Conservation (phyloP, 2,113 vertebrate species). For the Oreochromis aureus region DNA sequence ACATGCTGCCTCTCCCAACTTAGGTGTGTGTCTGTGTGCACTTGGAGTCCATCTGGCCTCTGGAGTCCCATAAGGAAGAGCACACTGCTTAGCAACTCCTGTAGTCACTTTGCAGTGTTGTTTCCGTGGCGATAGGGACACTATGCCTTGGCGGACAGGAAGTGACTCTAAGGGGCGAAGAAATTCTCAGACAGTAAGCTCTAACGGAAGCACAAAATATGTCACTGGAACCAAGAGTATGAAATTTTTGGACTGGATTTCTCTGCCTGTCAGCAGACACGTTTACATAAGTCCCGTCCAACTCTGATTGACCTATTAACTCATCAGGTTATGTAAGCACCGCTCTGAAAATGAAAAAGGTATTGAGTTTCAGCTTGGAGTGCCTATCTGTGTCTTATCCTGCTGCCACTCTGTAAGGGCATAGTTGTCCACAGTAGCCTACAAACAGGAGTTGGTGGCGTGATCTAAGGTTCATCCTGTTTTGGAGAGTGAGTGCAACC, state of each 20-base stretch:
- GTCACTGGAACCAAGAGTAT: background rate
- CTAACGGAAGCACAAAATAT: slow-evolving; percentile 31
- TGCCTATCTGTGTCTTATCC: slow-evolving; percentile 46
- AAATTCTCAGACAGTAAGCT: slow-evolving; percentile 54
- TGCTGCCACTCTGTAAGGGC: slow-evolving; percentile 60
- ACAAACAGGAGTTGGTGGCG: slow-evolving; percentile 54
- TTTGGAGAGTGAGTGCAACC: slow-evolving; percentile 66
- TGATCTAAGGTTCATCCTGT: slow-evolving; percentile 71
- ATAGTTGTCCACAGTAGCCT: slow-evolving; percentile 36
- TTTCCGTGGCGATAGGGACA: slow-evolving; percentile 49
- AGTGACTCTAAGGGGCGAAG: slow-evolving; percentile 30
- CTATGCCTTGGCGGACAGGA: slow-evolving; percentile 56
- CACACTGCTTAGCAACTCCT: slow-evolving; percentile 30
- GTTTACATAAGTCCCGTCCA: slow-evolving; percentile 50
- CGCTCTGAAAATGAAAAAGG: background rate
- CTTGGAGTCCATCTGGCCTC: slow-evolving; percentile 32
- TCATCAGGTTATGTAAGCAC: slow-evolving; percentile 46
- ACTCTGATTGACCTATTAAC: slow-evolving; percentile 42
- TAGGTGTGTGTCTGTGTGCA: slow-evolving; percentile 35
- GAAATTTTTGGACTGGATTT: slow-evolving; percentile 30
- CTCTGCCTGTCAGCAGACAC: slow-evolving; percentile 44
- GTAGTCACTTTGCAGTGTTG: slow-evolving; percentile 27
- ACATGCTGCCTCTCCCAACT: slow-evolving; percentile 35
- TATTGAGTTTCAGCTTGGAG: background rate
- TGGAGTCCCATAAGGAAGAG: slow-evolving; percentile 65